Evolutionary conservation across 2,797 vertebrate genomes (phyloP), one percentile per base, ranked within the genome.

Genomic region (Antennarius maculatus): DNA sequence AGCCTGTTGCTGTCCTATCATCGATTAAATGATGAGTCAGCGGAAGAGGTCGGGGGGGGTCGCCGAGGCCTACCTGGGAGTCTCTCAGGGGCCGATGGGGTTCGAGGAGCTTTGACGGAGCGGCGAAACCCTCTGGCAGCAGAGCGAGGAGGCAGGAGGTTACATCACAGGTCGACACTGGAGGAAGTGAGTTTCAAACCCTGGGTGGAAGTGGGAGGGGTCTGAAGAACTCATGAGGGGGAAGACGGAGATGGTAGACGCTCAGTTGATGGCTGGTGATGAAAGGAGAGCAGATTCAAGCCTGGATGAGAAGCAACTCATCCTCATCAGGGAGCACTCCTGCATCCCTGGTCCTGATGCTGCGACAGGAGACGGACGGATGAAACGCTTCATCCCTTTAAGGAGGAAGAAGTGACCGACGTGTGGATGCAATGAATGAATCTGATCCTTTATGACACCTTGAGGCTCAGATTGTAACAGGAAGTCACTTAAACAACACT

Each of bases 121-220:
- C 60, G 73, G 17, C 65, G 31, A 48, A 56, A 74, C 59, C 70
- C 71, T 55, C 82, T 81, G 79, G 50, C 71, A 77, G 70, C 74
- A 75, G 80, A 88, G 67, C 74, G 81, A 88, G 75, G 53, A 61
- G 81, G 62, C n/a, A n/a, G 70, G 39, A 73, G 79, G 67, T 79
- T 84, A 86, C 70, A 84, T 81, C 76, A 86, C 72, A 69, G 57
- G 83, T 68, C 14, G 59, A 76, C 82, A 78, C 23, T 49, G 62
- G 83, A 93, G 93, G 93, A 93, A 94, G 93, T 93, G 90, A 92
- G 49, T 83, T 87, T 85, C 61, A 76, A 74, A 85, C 48, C 70
- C 61, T 86, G 82, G 23, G 82, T 92, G 89, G 89, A 90, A 90
- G 88, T 91, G 86, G 93, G 93, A 89, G 91, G 91, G 54, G 86